A percentile compares a stretch with the other conserved stretches of the same genome.
phyloP scores from a whole-genome alignment of 2,797 vertebrate species.

The Menidia menidia region DNA sequence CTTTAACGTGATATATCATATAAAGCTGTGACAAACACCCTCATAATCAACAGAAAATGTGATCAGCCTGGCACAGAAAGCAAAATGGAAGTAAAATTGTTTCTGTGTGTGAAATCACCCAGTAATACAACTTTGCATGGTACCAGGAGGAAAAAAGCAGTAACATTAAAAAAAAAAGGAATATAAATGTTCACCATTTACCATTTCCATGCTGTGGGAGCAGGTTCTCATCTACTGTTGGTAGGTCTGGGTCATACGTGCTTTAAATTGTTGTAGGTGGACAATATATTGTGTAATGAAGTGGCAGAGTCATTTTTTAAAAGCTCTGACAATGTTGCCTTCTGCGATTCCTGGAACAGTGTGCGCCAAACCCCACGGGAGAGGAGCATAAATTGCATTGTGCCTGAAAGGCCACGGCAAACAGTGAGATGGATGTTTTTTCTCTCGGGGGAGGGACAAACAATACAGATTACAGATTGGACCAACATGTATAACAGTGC shows the following conservation, averaged over 20 bases:
- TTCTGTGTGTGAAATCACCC: background rate
- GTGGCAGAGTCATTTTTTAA: slow-evolving; percentile 3
- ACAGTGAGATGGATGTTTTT: slow-evolving; percentile 17
- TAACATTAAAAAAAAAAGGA: background rate
- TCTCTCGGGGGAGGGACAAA: background rate
- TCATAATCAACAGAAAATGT: background rate
- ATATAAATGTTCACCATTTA: too few relatives aligned
- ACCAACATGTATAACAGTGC: slow-evolving; percentile 2
- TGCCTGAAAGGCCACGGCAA: slow-evolving; percentile 8
- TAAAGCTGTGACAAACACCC: background rate
- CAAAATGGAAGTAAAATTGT: background rate
- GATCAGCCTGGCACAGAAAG: background rate
- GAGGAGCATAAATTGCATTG: slow-evolving; percentile 9
- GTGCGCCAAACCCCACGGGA: slow-evolving; percentile 4
- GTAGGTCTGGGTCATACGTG: background rate
- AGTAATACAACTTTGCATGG: background rate
- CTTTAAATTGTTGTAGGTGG: background rate
- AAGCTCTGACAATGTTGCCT: slow-evolving; percentile 6
- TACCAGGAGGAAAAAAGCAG: background rate
- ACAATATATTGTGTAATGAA: background rate
- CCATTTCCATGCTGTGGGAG: background rate
- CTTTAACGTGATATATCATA: too few relatives aligned
- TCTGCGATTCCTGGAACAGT: slow-evolving; percentile 3
- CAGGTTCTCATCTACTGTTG: background rate
- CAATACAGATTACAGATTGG: slow-evolving; percentile 3